A percentile compares a stretch with the other conserved stretches of the same genome.
Evolutionary conservation across 2,888 invertebrate genomes (phyloP).

Genomic region (Malthinus flaveolus): DNA sequence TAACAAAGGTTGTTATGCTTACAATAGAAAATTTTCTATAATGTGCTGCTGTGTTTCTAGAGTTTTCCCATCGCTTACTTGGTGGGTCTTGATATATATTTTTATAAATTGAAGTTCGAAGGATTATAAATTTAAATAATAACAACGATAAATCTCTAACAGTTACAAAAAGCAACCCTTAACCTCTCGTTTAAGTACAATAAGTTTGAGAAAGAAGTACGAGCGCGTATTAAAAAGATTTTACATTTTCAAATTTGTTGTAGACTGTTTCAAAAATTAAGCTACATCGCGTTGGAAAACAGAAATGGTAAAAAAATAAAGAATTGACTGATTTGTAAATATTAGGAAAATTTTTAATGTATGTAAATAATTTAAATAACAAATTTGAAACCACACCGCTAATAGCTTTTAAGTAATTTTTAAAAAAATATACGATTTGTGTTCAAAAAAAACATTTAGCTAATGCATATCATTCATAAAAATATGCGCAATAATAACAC

Average conservation of each 20-base stretch:
- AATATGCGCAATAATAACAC: conserved; percentile 27
- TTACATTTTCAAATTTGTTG: no score
- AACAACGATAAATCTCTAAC: no score
- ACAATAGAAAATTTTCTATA: conserved; percentile 21
- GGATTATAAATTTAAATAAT: no score
- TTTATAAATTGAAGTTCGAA: no score
- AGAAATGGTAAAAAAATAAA: neutral
- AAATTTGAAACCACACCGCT: conserved; percentile 5
- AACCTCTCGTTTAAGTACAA: no score
- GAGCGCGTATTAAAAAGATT: no score
- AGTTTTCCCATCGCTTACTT: no score
- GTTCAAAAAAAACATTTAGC: conserved; percentile 17
- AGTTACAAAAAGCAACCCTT: no score
- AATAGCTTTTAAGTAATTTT: conserved; percentile 14
- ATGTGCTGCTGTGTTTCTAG: neutral
- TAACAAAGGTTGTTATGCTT: conserved; percentile 28
- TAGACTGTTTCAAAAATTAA: no score
- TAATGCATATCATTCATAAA: conserved; percentile 22
- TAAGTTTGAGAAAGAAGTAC: no score
- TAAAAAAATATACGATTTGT: conserved; percentile 7
- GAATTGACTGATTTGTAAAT: conserved; percentile 21
- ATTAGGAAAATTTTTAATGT: conserved; percentile 10
- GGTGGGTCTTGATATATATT: no score
- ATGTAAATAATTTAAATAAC: conserved; percentile 12
- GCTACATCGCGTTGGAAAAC: no score